These are phyloP conservation scores for Polymixis lichenea DNA, from an alignment of 2,888 invertebrate genomes.

Conservation along the genomic window DNA sequence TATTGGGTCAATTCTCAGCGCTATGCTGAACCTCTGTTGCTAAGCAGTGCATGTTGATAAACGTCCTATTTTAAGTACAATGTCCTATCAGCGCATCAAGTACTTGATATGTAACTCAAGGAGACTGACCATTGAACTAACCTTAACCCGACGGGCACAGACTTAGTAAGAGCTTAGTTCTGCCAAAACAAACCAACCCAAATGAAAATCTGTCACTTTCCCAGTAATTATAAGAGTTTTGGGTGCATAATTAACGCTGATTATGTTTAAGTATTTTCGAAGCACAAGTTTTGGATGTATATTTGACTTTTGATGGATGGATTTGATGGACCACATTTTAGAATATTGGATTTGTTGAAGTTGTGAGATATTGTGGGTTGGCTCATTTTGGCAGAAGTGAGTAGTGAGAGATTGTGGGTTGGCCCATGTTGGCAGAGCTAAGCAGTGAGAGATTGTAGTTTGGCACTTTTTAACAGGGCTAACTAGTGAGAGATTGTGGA, in stretches of 20 bases:
- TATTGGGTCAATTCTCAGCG: too few species aligned
- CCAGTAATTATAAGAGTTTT: neutral
- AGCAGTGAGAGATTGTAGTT: too few species aligned
- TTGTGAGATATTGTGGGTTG: neutral
- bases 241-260: neutral
- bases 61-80: neutral
- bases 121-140: too few species aligned
- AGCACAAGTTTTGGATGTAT: neutral
- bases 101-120: neutral
- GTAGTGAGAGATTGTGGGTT: neutral
- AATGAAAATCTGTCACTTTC: neutral
- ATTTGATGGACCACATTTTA: neutral
- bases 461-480: too few species aligned
- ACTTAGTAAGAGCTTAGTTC: neutral
- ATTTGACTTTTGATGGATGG: neutral
- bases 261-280: neutral
- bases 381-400: neutral
- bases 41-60: neutral
- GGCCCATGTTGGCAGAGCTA: too few species aligned
- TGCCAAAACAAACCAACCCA: neutral
- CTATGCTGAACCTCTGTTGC: neutral
- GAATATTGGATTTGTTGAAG: neutral
- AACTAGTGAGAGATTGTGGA: neutral
- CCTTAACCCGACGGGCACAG: neutral
- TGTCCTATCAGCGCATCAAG: neutral